Conservation (phyloP, 2,888 invertebrate species). For the Sphinx pinastri region DNA sequence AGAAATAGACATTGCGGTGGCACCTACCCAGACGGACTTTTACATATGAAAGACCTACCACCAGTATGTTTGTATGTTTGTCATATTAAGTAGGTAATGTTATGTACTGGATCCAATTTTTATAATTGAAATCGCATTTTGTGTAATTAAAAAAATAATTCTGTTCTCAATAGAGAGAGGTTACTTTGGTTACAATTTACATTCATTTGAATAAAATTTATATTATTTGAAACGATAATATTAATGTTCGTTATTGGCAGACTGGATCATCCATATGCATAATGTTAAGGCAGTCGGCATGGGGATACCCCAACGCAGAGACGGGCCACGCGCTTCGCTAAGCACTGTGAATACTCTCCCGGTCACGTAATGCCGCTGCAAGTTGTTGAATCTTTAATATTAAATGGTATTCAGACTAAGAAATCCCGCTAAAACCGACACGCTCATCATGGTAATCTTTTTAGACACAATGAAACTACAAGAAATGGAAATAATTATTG, state of each 20-base stretch:
- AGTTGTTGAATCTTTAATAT: constrained; percentile 80
- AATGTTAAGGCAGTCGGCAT: constrained; percentile 44
- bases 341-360: constrained; percentile 78
- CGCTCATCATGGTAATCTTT: constrained; percentile 32
- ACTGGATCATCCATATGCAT: constrained; percentile 57
- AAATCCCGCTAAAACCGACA: constrained; percentile 57
- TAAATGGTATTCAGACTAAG: constrained; percentile 58
- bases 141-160: neutral
- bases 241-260: constrained; percentile 36
- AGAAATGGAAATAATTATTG: constrained; percentile 6
- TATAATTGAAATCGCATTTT: neutral
- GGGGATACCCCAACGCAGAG: constrained; percentile 34
- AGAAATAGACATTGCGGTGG: no score
- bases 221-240: constrained; percentile 6
- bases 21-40: no score
- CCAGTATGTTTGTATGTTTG: no score
- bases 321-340: constrained; percentile 59
- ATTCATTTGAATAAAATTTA: neutral
- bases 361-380: constrained; percentile 74
- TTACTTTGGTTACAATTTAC: neutral
- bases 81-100: no score
- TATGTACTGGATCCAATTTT: neutral
- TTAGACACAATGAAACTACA: neutral
- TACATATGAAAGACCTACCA: no score
- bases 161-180: neutral